These are phyloP conservation scores for Metopia argyrocephala DNA, from an alignment of 2,888 invertebrate genomes.

Conservation along the genomic window DNA sequence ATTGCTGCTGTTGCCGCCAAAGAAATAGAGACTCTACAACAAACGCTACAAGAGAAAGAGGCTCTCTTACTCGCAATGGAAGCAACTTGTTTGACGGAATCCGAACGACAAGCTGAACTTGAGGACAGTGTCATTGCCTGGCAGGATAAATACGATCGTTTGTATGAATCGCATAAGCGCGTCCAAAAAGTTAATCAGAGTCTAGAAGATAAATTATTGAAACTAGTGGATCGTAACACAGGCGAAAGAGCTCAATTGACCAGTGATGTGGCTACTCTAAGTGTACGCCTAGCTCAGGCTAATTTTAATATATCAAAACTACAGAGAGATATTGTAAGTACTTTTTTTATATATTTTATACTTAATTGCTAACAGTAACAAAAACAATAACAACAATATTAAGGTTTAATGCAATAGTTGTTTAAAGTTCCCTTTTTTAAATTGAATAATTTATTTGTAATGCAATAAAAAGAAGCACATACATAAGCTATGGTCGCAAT, in stretches of 20 bases:
- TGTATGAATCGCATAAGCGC: conserved; percentile 95
- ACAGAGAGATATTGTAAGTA: conserved; percentile 90
- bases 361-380: no score
- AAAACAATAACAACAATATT: no score
- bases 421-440: no score
- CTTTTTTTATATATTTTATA: neutral
- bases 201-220: conserved; percentile 94
- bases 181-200: conserved; percentile 96
- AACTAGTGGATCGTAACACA: conserved; percentile 94
- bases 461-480: no score
- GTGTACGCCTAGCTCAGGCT: conserved; percentile 90
- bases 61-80: conserved; percentile 91
- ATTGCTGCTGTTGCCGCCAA: conserved; percentile 53
- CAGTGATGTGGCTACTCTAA: conserved; percentile 91
- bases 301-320: conserved; percentile 90
- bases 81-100: conserved; percentile 89
- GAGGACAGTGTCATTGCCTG: conserved; percentile 91
- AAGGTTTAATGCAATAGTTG: no score
- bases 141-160: conserved; percentile 95
- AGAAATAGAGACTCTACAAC: conserved; percentile 92
- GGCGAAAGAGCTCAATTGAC: conserved; percentile 92
- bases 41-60: conserved; percentile 89
- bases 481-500: no score
- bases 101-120: conserved; percentile 87
- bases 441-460: no score